phyloP scores from a whole-genome alignment of 1,140 invertebrate species.

The Batillaria attramentaria region DNA sequence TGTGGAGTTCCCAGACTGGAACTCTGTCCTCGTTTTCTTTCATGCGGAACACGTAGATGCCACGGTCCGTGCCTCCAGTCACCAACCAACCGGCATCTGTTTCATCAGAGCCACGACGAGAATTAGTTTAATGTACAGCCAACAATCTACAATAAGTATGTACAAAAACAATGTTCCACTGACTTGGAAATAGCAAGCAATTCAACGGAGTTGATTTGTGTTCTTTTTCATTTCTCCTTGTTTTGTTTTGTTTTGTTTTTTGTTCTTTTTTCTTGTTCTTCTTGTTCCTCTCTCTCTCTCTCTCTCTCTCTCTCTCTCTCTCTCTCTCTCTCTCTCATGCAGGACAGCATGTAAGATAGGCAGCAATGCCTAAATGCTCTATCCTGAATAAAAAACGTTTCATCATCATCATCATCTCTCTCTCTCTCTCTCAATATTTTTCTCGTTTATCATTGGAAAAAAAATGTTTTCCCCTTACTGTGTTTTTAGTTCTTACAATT shows the following conservation, averaged over 20 bases:
- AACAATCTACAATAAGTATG: background rate
- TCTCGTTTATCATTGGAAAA: too few species aligned
- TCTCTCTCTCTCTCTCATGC: too few species aligned
- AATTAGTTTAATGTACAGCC: background rate
- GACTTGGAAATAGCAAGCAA: background rate
- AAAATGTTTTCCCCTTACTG: too few species aligned
- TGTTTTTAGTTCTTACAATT: too few species aligned
- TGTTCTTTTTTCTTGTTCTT: background rate
- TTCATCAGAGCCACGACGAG: background rate
- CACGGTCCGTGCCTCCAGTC: background rate
- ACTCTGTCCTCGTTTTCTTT: background rate
- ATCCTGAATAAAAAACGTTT: too few species aligned
- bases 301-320: background rate
- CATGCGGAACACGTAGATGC: conserved; percentile 26
- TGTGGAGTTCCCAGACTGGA: too few species aligned
- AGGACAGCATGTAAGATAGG: too few species aligned
- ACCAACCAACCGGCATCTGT: background rate
- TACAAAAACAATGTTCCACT: background rate
- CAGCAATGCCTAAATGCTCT: too few species aligned
- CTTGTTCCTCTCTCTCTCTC: conserved; percentile 1
- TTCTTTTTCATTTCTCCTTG: conserved; percentile 3
- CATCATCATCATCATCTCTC: too few species aligned
- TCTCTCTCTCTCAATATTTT: too few species aligned
- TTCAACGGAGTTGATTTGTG: background rate
- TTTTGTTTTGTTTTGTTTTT: too few species aligned